Conservation (phyloP, 1,140 invertebrate species). For the Ylistrum balloti region DNA sequence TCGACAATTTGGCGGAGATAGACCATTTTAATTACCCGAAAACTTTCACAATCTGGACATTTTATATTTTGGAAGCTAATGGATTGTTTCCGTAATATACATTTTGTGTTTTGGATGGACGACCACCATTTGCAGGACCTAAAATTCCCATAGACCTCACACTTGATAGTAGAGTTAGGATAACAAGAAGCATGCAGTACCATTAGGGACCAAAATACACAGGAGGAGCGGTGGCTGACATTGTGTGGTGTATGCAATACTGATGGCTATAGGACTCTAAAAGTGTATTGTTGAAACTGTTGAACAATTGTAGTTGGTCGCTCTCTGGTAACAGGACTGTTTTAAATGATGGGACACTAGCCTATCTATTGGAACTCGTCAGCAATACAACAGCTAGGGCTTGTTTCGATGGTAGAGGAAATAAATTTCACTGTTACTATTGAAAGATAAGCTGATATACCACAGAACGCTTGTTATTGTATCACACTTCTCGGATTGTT, state of each 20-base stretch:
- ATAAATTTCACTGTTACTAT: background rate
- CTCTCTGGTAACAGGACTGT: background rate
- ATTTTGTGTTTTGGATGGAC: background rate
- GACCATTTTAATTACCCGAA: slow-evolving; percentile 39
- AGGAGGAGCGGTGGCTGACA: background rate
- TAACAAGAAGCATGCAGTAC: background rate
- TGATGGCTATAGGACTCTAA: background rate
- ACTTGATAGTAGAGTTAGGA: background rate
- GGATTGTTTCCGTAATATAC: slow-evolving; percentile 7
- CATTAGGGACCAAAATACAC: background rate
- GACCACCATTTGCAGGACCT: slow-evolving; percentile 20
- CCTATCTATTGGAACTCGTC: background rate
- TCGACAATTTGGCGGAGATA: slow-evolving; percentile 23
- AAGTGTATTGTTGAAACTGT: slow-evolving; percentile 15
- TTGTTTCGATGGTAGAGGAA: background rate
- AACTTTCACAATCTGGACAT: slow-evolving; percentile 33
- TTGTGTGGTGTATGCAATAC: background rate
- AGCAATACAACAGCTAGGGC: background rate
- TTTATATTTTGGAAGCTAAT: slow-evolving; percentile 29
- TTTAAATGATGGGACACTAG: background rate
- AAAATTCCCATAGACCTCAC: slow-evolving; percentile 23
- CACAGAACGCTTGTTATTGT: background rate
- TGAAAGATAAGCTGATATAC: background rate
- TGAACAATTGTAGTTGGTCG: background rate
- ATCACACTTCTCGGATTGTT: background rate